phyloP scores from a whole-genome alignment of 2,797 vertebrate species.

The Enteromius anoplus region DNA sequence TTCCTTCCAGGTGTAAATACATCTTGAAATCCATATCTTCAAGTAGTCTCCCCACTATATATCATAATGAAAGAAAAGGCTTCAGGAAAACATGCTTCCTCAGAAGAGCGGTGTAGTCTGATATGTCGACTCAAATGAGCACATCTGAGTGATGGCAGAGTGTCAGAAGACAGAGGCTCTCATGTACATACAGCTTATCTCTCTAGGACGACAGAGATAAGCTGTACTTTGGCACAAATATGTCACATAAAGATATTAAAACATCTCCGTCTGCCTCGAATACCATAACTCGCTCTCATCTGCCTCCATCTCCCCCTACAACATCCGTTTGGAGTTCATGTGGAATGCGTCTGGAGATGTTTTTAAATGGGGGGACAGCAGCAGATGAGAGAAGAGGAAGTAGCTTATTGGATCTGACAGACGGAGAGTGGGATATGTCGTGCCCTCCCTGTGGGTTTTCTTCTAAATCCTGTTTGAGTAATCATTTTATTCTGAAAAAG shows the following conservation, averaged over 20 bases:
- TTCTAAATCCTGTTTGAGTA: constrained; percentile 50
- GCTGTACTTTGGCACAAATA: constrained; percentile 35
- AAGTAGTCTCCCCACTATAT: not conserved
- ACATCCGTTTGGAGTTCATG: constrained; percentile 49
- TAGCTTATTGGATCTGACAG: constrained; percentile 58
- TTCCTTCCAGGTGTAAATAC: not conserved
- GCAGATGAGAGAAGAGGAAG: constrained; percentile 51
- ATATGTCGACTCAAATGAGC: constrained; percentile 37
- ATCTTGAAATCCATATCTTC: not conserved
- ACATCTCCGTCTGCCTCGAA: constrained; percentile 41
- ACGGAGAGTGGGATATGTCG: constrained; percentile 54
- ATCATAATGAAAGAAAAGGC: not conserved
- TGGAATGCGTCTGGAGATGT: constrained; percentile 53
- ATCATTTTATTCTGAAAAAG: constrained; percentile 48
- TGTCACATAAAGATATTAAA: constrained; percentile 47
- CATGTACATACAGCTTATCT: constrained; percentile 41
- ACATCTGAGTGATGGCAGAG: constrained; percentile 16
- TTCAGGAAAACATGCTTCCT: not conserved
- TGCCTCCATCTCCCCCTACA: constrained; percentile 44
- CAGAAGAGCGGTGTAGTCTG: not conserved
- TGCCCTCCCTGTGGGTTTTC: constrained; percentile 44
- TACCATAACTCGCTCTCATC: constrained; percentile 40
- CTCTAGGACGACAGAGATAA: constrained; percentile 32
- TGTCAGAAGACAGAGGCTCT: constrained; percentile 14
- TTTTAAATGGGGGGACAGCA: constrained; percentile 52